phyloP scores from a whole-genome alignment of 92 coral and sea anemone genomes.

The Metridium senile region DNA sequence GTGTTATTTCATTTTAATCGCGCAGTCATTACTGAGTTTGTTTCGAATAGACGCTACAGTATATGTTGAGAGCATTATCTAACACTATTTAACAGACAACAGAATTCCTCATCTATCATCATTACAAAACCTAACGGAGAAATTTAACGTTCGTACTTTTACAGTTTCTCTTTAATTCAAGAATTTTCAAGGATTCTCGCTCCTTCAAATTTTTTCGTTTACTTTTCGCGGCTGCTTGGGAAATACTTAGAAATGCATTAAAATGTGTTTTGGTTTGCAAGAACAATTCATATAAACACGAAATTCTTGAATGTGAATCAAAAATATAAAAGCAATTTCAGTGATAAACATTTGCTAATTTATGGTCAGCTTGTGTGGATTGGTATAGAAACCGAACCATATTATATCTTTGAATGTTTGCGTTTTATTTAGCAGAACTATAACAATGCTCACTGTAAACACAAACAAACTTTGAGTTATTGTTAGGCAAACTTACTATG shows the following conservation, averaged over 20 bases:
- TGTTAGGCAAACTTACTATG: background rate
- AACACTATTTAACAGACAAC: background rate
- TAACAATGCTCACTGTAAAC: slow-evolving; percentile 1
- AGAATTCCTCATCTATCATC: background rate
- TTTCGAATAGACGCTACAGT: background rate
- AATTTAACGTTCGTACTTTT: background rate
- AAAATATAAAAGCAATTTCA: background rate
- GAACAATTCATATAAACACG: background rate
- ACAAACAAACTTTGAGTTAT: background rate
- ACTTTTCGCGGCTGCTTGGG: background rate
- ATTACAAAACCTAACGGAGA: background rate
- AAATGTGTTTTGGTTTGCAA: background rate
- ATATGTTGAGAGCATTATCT: background rate
- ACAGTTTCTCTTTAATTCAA: background rate
- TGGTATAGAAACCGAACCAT: background rate
- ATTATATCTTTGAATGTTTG: background rate
- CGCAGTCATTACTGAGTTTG: background rate
- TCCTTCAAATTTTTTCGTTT: background rate
- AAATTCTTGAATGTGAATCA: background rate
- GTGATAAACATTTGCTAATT: background rate
- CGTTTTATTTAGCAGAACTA: background rate
- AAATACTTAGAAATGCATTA: slow-evolving; percentile 4
- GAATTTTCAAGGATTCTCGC: background rate
- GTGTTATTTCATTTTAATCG: background rate
- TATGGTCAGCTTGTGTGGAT: background rate